Conservation (phyloP, 1,140 invertebrate species). For the Leptoteleia sp. region DNA sequence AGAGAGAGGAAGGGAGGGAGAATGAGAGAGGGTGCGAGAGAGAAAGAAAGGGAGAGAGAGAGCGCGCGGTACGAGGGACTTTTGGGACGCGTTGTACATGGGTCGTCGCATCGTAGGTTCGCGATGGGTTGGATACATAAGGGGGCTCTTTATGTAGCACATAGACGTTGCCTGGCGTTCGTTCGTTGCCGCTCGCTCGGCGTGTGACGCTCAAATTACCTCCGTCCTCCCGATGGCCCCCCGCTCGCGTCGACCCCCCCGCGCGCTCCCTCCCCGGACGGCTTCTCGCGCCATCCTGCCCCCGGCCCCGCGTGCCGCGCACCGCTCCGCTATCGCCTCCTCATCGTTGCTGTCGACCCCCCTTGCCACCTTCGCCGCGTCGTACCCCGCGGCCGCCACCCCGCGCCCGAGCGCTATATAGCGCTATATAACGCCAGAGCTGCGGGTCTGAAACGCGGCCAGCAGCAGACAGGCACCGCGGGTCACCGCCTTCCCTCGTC, state of each 20-base stretch:
- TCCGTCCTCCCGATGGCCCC: conserved; percentile 57
- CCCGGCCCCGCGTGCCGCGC: conserved; percentile 10
- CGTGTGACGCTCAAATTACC: conserved; percentile 81
- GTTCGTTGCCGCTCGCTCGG: conserved; percentile 76
- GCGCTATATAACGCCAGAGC: conserved; percentile 54
- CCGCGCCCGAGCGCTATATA: conserved; percentile 40
- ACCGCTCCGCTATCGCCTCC: conserved; percentile 12
- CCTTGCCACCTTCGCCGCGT: conserved; percentile 21
- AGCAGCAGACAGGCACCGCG: conserved; percentile 71
- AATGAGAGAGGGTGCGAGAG: no score
- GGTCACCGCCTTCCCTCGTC: conserved; percentile 67
- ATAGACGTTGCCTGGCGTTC: conserved; percentile 77
- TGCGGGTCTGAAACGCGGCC: conserved; percentile 69
- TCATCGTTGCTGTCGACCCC: conserved; percentile 25
- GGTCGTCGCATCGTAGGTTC: conserved; percentile 75
- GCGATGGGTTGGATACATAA: conserved; percentile 77
- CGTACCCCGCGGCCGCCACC: conserved; percentile 38
- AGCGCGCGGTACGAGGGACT: conserved; percentile 68
- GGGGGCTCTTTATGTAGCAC: conserved; percentile 79
- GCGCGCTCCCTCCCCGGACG: not conserved
- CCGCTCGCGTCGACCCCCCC: no score
- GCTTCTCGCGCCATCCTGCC: conserved; percentile 33
- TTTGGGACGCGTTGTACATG: conserved; percentile 76
- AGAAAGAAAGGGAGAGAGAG: no score
- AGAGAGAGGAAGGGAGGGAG: no score